Conservation (phyloP, 1,140 invertebrate genomes). For the Streblospio benedicti region DNA sequence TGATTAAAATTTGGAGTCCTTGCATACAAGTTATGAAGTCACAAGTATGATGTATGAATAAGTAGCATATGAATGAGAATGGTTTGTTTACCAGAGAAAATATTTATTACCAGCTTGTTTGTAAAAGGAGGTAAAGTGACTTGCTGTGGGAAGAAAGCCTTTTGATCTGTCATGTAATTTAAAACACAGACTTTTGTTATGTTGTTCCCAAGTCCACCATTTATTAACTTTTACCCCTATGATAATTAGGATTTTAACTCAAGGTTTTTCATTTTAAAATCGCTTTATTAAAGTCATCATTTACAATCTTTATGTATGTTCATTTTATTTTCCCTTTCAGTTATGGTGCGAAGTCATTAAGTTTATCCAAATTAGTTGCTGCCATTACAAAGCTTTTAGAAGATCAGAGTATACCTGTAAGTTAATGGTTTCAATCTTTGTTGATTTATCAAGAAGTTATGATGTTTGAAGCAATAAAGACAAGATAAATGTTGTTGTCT, state of each 20-base stretch:
- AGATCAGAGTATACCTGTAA: constrained; percentile 75
- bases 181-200: no score
- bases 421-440: background rate
- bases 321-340: constrained; percentile 49
- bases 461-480: background rate
- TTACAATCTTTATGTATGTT: constrained; percentile 18
- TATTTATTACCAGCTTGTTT: background rate
- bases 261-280: no score
- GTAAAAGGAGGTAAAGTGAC: no score
- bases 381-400: constrained; percentile 74
- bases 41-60: background rate
- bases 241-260: no score
- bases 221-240: no score
- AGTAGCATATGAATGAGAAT: background rate
- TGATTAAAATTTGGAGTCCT: background rate
- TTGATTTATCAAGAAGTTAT: background rate
- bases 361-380: constrained; percentile 70
- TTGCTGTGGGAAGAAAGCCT: no score
- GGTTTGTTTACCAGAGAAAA: background rate
- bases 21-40: background rate
- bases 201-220: no score
- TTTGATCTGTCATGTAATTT: no score
- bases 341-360: constrained; percentile 71
- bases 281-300: no score
- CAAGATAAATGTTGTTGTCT: background rate